These are phyloP conservation scores for Agrypnia vestita DNA, from an alignment of 1,140 invertebrate genomes.

Conservation along the genomic window DNA sequence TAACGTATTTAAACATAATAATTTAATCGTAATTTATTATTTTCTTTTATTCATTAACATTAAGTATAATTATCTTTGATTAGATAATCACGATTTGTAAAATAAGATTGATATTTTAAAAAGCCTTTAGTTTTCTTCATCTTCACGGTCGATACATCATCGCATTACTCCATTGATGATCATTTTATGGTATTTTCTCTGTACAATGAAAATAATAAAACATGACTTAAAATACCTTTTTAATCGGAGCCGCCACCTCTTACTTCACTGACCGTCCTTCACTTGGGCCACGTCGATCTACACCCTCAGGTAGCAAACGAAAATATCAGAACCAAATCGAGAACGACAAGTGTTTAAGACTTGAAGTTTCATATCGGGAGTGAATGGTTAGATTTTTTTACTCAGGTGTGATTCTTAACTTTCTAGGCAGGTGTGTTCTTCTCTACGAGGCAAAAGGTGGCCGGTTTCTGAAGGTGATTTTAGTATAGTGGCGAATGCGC, in stretches of 20 bases:
- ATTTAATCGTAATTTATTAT: too few species aligned
- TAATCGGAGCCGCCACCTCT: slow-evolving; percentile 48
- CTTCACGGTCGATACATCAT: too few species aligned
- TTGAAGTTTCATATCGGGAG: neutral
- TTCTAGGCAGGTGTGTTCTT: slow-evolving; percentile 23
- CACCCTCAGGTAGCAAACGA: neutral
- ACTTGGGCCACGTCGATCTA: slow-evolving; percentile 7
- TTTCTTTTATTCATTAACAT: too few species aligned
- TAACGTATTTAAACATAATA: too few species aligned
- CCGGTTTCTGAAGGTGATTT: slow-evolving; percentile 20
- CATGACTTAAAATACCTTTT: slow-evolving; percentile 46
- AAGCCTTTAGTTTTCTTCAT: too few species aligned
- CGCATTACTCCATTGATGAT: too few species aligned
- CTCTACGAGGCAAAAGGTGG: slow-evolving; percentile 25
- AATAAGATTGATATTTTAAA: too few species aligned
- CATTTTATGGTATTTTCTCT: too few species aligned
- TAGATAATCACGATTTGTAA: too few species aligned
- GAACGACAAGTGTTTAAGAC: neutral
- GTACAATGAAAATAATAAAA: neutral
- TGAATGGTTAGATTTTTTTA: neutral
- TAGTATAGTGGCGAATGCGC: slow-evolving; percentile 49
- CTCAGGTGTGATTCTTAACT: slow-evolving; percentile 13
- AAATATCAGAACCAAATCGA: too few species aligned
- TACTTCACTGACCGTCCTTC: slow-evolving; percentile 55
- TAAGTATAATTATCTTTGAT: too few species aligned